phyloP scores from a whole-genome alignment of 2,888 invertebrate genomes.

The Temnothorax ravouxi region DNA sequence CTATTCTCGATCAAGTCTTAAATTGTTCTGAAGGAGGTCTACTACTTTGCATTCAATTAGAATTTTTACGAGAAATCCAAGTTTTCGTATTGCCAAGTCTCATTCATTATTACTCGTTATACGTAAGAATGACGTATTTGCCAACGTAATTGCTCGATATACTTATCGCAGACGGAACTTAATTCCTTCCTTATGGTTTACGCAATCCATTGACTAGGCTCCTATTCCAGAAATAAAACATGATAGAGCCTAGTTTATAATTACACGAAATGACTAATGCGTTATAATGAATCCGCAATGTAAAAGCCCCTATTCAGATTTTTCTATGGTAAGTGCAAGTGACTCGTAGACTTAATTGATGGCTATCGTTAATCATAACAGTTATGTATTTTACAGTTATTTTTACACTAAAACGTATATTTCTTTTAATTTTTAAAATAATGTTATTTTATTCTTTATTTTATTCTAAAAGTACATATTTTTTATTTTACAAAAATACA shows the following conservation, averaged over 20 bases:
- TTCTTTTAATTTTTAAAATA: too few relatives aligned
- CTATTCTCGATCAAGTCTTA: background rate
- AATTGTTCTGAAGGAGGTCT: background rate
- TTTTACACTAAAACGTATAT: too few relatives aligned
- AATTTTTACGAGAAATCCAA: background rate
- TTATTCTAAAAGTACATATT: too few relatives aligned
- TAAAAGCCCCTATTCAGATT: background rate
- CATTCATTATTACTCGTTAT: background rate
- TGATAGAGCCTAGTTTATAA: conserved; percentile 6
- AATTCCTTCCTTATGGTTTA: background rate
- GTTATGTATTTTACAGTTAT: too few relatives aligned
- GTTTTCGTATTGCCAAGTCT: background rate
- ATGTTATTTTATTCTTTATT: too few relatives aligned
- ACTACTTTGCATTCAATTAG: background rate
- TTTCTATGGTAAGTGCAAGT: background rate
- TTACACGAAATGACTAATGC: background rate
- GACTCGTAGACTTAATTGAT: background rate
- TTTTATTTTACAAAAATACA: too few relatives aligned
- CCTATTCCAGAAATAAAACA: conserved; percentile 28
- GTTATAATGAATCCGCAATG: background rate
- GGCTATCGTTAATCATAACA: background rate
- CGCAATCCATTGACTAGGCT: conserved; percentile 16
- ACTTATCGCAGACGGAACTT: background rate
- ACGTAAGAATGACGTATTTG: conserved; percentile 9
- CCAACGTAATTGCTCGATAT: background rate